Evolutionary conservation across 2,888 invertebrate species (phyloP).

Genomic region (Calephelis perditalis): DNA sequence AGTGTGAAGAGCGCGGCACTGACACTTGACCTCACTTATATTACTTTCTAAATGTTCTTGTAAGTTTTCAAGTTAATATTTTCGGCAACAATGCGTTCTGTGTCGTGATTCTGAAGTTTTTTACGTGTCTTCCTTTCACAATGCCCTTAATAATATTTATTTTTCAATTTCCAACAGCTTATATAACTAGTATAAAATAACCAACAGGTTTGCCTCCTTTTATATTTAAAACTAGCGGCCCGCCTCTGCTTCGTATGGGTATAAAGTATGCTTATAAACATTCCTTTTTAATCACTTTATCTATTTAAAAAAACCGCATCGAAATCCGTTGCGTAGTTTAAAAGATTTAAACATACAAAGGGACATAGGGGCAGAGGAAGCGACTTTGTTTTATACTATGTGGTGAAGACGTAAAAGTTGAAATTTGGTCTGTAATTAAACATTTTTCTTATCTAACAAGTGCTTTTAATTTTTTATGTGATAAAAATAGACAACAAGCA

Average conservation of each 20-base stretch:
- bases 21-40: constrained; percentile 42
- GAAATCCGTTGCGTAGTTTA: too few species aligned
- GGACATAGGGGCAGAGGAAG: too few species aligned
- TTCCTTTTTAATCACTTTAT: too few species aligned
- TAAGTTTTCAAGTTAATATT: constrained; percentile 32
- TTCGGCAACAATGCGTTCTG: constrained; percentile 23
- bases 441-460: too few species aligned
- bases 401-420: background rate
- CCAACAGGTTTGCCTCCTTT: background rate
- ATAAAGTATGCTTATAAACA: too few species aligned
- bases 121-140: constrained; percentile 11
- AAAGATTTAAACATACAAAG: too few species aligned
- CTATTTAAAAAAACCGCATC: too few species aligned
- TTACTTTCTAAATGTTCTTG: constrained; percentile 61
- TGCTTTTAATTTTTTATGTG: too few species aligned
- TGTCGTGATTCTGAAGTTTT: constrained; percentile 37
- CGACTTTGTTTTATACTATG: too few species aligned
- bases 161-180: background rate
- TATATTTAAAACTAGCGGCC: background rate
- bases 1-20: background rate
- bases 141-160: constrained; percentile 1
- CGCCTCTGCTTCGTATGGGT: too few species aligned
- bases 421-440: too few species aligned
- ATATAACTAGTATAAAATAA: background rate
- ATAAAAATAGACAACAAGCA: too few species aligned